phyloP scores from a whole-genome alignment of 2,888 invertebrate genomes.

The Odontomyia ornata region DNA sequence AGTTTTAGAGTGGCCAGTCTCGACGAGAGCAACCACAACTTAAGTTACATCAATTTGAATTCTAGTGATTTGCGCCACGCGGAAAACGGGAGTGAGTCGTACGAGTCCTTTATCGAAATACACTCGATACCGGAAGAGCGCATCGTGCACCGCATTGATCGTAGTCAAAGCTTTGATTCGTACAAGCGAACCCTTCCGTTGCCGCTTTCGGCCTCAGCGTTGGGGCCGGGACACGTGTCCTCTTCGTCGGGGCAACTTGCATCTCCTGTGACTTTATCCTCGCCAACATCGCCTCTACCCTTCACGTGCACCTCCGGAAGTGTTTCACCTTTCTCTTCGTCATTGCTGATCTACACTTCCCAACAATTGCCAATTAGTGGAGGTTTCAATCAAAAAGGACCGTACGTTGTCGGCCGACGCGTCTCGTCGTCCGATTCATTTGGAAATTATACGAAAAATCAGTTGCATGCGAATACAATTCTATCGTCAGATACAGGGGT shows the following conservation, averaged over 20 bases:
- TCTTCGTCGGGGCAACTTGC: conserved; percentile 17
- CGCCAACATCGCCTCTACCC: conserved; percentile 31
- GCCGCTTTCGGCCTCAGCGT: not conserved
- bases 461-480: conserved; percentile 34
- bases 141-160: conserved; percentile 32
- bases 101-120: not conserved
- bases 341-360: conserved; percentile 27
- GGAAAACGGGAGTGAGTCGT: not conserved
- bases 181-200: conserved; percentile 10
- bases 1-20: conserved; percentile 10
- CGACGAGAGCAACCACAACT: not conserved
- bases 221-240: conserved; percentile 17
- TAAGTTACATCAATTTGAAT: conserved; percentile 8
- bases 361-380: conserved; percentile 33
- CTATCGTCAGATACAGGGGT: conserved; percentile 43
- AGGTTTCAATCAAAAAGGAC: conserved; percentile 5
- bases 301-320: not conserved
- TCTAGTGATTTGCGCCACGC: not conserved
- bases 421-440: conserved; percentile 39
- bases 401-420: conserved; percentile 9
- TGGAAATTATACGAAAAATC: conserved; percentile 32
- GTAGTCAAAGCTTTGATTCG: conserved; percentile 40
- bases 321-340: conserved; percentile 30
- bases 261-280: not conserved
- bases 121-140: not conserved